These are phyloP conservation scores for Chroicocephalus ridibundus DNA, from an alignment of 2,113 vertebrate genomes.

Conservation along the genomic window DNA sequence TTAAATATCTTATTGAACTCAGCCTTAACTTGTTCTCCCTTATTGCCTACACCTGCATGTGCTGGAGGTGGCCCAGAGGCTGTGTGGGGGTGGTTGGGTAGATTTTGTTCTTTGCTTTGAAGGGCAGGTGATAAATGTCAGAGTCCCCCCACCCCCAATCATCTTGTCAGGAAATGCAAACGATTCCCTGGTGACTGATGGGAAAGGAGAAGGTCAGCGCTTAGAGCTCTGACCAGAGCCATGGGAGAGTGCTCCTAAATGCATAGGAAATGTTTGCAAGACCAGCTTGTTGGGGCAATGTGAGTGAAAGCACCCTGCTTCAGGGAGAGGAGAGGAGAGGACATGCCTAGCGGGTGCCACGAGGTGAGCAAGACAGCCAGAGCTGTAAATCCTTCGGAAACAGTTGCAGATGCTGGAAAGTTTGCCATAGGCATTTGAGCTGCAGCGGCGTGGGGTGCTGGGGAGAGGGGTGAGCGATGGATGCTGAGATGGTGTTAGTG, in stretches of 20 bases:
- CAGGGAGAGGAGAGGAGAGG: neutral
- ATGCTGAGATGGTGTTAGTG: rapidly evolving
- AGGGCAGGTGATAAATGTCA: neutral
- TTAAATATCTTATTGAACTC: neutral
- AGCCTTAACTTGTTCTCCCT: neutral
- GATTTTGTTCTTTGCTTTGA: neutral
- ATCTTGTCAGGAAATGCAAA: neutral
- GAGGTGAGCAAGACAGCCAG: neutral
- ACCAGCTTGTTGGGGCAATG: rapidly evolving
- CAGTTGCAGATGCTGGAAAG: neutral
- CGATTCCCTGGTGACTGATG: neutral
- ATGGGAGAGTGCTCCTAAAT: rapidly evolving
- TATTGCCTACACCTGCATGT: neutral
- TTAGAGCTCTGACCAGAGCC: neutral
- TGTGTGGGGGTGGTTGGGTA: rapidly evolving
- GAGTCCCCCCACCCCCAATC: no score
- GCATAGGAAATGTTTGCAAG: rapidly evolving
- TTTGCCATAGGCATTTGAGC: rapidly evolving
- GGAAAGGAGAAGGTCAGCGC: neutral
- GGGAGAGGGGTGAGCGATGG: neutral
- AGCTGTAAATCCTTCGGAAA: neutral
- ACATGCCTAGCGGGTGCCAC: rapidly evolving
- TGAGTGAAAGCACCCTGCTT: rapidly evolving
- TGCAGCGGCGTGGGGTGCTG: rapidly evolving
- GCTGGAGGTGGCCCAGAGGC: neutral